A percentile compares a stretch with the other conserved stretches of the same genome.
Conservation (phyloP, 2,797 vertebrate species). For the Ceryle rudis region DNA sequence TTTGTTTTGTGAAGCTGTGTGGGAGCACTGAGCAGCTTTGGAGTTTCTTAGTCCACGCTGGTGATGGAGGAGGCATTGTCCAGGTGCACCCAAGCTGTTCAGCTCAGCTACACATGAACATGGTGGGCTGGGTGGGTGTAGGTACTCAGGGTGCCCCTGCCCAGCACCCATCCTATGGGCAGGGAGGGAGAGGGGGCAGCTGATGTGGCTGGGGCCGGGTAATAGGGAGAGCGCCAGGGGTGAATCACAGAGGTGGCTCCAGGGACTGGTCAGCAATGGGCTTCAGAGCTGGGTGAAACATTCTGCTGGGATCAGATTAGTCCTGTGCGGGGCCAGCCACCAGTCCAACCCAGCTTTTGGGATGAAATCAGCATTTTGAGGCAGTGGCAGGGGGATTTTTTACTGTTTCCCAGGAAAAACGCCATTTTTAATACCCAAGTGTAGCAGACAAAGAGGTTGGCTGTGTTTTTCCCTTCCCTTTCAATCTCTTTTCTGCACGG, state of each 20-base stretch:
- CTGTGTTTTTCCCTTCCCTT: neutral
- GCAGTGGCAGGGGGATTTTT: neutral
- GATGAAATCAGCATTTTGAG: neutral
- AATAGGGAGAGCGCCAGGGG: fast-evolving
- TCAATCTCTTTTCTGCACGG: conserved; percentile 10
- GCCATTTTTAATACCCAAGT: neutral
- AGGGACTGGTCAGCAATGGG: neutral
- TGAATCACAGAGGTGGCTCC: neutral
- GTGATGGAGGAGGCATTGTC: fast-evolving
- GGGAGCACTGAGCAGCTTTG: neutral
- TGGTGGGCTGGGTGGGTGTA: neutral
- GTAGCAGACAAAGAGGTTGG: neutral
- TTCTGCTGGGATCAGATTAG: neutral
- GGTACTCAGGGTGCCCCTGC: neutral
- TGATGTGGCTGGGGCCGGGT: neutral
- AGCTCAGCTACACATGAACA: fast-evolving
- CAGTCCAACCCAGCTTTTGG: neutral
- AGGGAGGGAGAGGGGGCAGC: neutral
- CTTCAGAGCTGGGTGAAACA: neutral
- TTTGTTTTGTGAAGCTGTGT: neutral
- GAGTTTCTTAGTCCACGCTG: neutral
- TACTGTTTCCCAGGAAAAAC: neutral
- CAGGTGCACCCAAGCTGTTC: neutral
- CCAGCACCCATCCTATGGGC: neutral
- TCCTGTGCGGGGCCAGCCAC: neutral